Percentiles rank a stretch among this genome's conserved stretches.
phyloP scores from a whole-genome alignment of 1,140 invertebrate genomes.

The Drosophila melanogaster region Release_6_plus_ISO1_MT NT_033777.3:17765501-17766000 shows the following conservation, averaged over 20 bases:
- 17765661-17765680: conserved; percentile 55
- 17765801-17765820: conserved; percentile 31
- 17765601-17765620: conserved; percentile 60
- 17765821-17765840: conserved; percentile 26
- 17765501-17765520: background rate
- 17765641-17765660: conserved; percentile 30
- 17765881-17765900: conserved; percentile 39
- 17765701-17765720: conserved; percentile 48
- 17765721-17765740: conserved; percentile 12
- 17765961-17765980: conserved; percentile 13
- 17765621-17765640: conserved; percentile 48
- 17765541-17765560: background rate
- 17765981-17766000: conserved; percentile 21
- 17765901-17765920: conserved; percentile 40
- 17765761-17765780: background rate
- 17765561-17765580: background rate
- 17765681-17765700: conserved; percentile 58
- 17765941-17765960: conserved; percentile 22
- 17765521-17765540: background rate
- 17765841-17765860: background rate
- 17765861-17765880: conserved; percentile 44
- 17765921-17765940: conserved; percentile 26
- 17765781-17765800: conserved; percentile 8
- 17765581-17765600: conserved; percentile 47
- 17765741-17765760: conserved; percentile 7